These are phyloP conservation scores for Cydia strobilella DNA, from an alignment of 1,140 invertebrate genomes.

Conservation along the genomic window DNA sequence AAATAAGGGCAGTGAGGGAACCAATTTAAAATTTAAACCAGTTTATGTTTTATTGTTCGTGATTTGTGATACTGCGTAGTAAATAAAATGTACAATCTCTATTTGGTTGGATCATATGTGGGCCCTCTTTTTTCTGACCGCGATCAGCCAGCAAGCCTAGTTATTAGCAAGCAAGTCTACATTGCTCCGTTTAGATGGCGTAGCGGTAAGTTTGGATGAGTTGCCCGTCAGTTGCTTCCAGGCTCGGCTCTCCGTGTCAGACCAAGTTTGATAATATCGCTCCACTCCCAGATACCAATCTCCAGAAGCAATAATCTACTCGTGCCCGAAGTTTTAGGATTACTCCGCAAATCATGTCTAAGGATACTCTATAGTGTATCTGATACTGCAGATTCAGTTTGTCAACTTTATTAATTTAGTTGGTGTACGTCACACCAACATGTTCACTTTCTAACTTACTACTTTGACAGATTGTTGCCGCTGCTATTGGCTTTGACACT, in stretches of 20 bases:
- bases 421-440: background rate
- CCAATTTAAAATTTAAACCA: too few species aligned
- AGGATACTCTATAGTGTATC: background rate
- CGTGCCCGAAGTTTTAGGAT: conserved; percentile 27
- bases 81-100: too few species aligned
- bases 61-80: too few species aligned
- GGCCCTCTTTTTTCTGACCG: too few species aligned
- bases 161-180: background rate
- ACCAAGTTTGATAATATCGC: conserved; percentile 31
- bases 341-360: conserved; percentile 28
- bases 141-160: too few species aligned
- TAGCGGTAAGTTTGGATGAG: conserved; percentile 19
- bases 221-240: background rate
- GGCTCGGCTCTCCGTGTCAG: conserved; percentile 7
- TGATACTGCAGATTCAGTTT: conserved; percentile 12
- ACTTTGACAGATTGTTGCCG: too few species aligned
- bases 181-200: background rate
- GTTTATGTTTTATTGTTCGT: too few species aligned
- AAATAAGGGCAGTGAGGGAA: too few species aligned
- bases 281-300: conserved; percentile 25
- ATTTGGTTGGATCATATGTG: too few species aligned
- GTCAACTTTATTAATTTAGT: background rate
- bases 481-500: too few species aligned
- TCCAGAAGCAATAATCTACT: conserved; percentile 19
- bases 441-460: too few species aligned